Conservation (phyloP, 2,797 vertebrate genomes). For the Myotis planiceps region DNA sequence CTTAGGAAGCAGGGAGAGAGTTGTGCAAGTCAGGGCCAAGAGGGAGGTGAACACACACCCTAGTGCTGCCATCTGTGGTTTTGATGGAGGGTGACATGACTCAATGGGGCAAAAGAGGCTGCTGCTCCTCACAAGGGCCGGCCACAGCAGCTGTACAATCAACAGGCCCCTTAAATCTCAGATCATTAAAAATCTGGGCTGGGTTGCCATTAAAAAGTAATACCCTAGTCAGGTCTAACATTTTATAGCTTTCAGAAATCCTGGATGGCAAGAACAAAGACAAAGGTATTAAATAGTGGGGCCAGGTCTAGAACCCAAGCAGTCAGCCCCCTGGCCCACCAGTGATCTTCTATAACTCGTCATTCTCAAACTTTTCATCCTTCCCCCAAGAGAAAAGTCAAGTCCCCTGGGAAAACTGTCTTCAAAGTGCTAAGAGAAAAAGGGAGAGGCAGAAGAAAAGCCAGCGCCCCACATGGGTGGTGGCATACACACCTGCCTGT, state of each 20-base stretch:
- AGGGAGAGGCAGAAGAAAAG: background rate
- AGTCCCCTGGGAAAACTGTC: background rate
- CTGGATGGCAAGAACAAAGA: background rate
- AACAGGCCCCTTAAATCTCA: background rate
- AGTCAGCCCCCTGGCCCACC: background rate
- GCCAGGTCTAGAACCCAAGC: background rate
- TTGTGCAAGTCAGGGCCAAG: fast-evolving
- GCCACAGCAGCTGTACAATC: background rate
- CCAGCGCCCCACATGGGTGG: background rate
- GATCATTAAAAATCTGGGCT: background rate
- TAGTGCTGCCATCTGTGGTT: background rate
- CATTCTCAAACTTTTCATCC: background rate
- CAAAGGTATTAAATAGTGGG: background rate
- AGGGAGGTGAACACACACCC: background rate
- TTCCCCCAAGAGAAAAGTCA: background rate
- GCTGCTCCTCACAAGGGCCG: background rate
- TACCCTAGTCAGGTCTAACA: background rate
- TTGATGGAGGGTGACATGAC: background rate
- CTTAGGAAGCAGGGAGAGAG: background rate
- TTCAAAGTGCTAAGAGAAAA: background rate
- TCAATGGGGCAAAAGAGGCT: background rate
- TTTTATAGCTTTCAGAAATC: background rate
- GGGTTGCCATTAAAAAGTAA: conserved; percentile 9
- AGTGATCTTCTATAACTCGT: background rate
- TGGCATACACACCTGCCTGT: background rate